phyloP scores from a whole-genome alignment of 2,888 invertebrate species.

The Trissolcus brochymenae region DNA sequence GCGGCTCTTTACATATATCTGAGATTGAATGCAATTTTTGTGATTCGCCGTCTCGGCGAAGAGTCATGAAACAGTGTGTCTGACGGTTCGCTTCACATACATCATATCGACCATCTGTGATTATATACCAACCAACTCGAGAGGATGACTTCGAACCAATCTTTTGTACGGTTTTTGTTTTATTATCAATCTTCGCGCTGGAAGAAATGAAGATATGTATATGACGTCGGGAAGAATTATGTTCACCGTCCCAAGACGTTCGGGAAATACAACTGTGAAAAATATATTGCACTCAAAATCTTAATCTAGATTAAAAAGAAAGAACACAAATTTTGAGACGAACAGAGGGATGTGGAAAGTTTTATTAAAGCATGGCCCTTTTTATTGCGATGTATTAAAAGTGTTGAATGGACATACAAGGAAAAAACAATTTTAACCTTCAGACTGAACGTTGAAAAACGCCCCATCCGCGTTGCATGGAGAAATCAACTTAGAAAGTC shows the following conservation, averaged over 20 bases:
- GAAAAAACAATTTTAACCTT: no score
- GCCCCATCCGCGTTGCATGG: no score
- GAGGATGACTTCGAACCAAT: conserved; percentile 22
- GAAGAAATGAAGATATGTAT: conserved; percentile 36
- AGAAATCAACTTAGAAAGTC: background rate
- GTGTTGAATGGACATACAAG: no score
- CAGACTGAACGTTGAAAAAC: no score
- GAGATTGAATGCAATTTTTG: conserved; percentile 51
- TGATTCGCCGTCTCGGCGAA: conserved; percentile 12
- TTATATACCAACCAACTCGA: conserved; percentile 38
- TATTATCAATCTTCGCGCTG: conserved; percentile 33
- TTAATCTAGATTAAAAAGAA: background rate
- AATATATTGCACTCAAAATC: conserved; percentile 1
- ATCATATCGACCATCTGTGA: conserved; percentile 48
- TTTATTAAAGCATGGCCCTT: no score
- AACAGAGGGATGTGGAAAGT: no score
- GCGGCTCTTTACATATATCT: conserved; percentile 43
- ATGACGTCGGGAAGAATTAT: conserved; percentile 23
- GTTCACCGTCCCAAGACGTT: background rate
- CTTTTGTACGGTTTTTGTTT: conserved; percentile 21
- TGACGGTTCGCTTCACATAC: conserved; percentile 47
- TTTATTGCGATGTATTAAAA: no score
- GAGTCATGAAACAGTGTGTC: conserved; percentile 31
- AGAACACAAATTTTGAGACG: no score
- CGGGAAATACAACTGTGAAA: background rate